Base-by-base conservation (phyloP, 2,888 invertebrate genomes). In the Harpagoxenus sublaevis region DNA sequence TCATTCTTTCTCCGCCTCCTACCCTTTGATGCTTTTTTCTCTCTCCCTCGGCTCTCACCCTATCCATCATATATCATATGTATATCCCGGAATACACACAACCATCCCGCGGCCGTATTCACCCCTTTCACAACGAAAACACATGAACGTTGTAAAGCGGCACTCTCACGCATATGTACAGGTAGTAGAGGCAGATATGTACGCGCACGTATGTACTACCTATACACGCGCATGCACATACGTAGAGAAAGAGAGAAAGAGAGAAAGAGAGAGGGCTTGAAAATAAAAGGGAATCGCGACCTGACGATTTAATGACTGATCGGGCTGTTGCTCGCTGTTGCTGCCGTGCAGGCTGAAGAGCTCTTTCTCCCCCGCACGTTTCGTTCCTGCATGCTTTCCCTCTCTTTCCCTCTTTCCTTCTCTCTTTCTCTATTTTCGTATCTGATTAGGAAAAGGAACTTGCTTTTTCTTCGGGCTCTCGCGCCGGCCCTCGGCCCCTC, bases 241-340 rank as follows among this genome's bases (percentile, higher is more conserved):
- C 10, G 23, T 12, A n/a, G 12, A 45, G 5, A 23, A 23, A 23
- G 3, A 23, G 35, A 15, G 42, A 65, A 42, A 6, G 45, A 45
- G 23, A 28, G 15, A 10, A 39, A 39, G 63, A 31, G 31, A 60
- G 60, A 35, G 60, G 28, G 31, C 62, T 70, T 31, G 84, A 86
- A 92, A 94, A 94, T 94, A 94, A 94, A 93, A 94, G 94, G 90
- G 90, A 92, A 94, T 94, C 94, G 94, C 92, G 93, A 93, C 8
- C 23, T 23, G 23, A 12, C 92, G 93, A 93, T 94, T 94, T 94
- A 94, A 94, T 94, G 94, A 94, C 93, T 94, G 94, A 94, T 94
- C 93, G 94, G 90, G 92, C 90, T 91, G 91, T 93, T 93, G 92
- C 92, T 92, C 91, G 89, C 88, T 87, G 90, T 88, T 84, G 90